A percentile compares a stretch with the other conserved stretches of the same genome.
These are phyloP conservation scores for Edolisoma coerulescens DNA, from an alignment of 2,113 vertebrate species.

Conservation along the genomic window DNA sequence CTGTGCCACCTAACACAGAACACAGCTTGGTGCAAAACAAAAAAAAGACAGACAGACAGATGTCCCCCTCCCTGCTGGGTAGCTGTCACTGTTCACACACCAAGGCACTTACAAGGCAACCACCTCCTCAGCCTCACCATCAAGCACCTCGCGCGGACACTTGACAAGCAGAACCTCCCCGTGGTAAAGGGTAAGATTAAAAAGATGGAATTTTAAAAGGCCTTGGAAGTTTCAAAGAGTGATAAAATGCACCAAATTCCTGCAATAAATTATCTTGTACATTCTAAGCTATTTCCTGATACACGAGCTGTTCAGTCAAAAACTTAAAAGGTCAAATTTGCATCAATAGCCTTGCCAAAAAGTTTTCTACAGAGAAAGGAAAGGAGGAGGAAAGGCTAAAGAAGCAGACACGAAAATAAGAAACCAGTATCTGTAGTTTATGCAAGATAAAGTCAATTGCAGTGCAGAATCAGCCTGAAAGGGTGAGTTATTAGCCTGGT, in stretches of 20 bases:
- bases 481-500: background rate
- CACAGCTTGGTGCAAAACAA: background rate
- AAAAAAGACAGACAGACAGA: background rate
- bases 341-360: slow-evolving; percentile 36
- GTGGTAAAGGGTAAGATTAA: background rate
- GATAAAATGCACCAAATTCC: slow-evolving; percentile 26
- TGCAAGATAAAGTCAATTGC: background rate
- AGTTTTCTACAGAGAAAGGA: background rate
- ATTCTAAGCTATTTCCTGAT: slow-evolving; percentile 45
- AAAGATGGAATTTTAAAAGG: background rate
- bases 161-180: background rate
- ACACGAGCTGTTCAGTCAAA: slow-evolving; percentile 29
- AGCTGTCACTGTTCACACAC: background rate
- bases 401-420: background rate
- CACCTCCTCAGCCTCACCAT: background rate
- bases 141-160: accelerated
- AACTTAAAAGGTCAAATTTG: slow-evolving; percentile 65
- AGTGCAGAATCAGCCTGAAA: background rate
- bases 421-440: background rate
- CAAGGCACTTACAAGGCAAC: background rate
- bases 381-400: background rate
- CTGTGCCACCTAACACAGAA: background rate
- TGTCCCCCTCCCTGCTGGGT: background rate
- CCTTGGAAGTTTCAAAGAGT: background rate
- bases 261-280: slow-evolving; percentile 31